Evolutionary conservation across 30 jellyfish, hydroid and myxozoan species (phyloP).

Genomic region (Cassiopea andromeda): DNA sequence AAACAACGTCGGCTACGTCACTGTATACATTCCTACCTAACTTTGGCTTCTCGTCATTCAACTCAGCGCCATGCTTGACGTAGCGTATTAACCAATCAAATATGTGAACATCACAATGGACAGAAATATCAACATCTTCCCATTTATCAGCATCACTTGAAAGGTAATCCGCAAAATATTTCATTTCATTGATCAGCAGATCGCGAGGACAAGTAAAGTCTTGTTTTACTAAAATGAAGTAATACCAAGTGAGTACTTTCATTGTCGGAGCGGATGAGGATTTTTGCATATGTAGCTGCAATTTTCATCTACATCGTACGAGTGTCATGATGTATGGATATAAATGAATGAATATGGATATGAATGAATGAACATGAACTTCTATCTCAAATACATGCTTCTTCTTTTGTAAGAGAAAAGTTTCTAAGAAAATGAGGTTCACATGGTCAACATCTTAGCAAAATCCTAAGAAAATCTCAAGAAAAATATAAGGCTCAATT

Average conservation of each 20-base stretch:
- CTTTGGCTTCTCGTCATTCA: conserved; percentile 51
- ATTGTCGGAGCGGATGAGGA: too few relatives aligned
- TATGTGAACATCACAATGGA: conserved; percentile 93
- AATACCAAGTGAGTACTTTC: not conserved
- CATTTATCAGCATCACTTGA: conserved; percentile 79
- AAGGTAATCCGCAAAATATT: conserved; percentile 88
- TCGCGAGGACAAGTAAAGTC: conserved; percentile 90
- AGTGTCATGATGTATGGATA: too few relatives aligned
- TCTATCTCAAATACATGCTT: not conserved
- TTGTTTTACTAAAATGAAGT: conserved; percentile 68
- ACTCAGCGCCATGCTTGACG: conserved; percentile 56
- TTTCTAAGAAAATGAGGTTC: too few relatives aligned
- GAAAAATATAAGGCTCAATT: too few relatives aligned
- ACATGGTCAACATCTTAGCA: too few relatives aligned
- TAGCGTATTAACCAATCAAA: conserved; percentile 95
- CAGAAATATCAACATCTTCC: conserved; percentile 98
- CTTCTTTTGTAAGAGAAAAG: not conserved
- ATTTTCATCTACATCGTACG: too few relatives aligned
- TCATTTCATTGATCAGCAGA: conserved; percentile 82
- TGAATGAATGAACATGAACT: not conserved
- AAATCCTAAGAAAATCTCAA: too few relatives aligned
- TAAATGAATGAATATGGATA: not conserved
- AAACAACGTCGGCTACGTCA: not conserved
- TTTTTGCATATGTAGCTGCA: too few relatives aligned
- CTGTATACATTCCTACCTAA: conserved; percentile 39